Percentiles rank a stretch among this genome's conserved stretches.
Evolutionary conservation across 1,140 invertebrate genomes (phyloP).

Genomic region (Halesus radiatus): DNA sequence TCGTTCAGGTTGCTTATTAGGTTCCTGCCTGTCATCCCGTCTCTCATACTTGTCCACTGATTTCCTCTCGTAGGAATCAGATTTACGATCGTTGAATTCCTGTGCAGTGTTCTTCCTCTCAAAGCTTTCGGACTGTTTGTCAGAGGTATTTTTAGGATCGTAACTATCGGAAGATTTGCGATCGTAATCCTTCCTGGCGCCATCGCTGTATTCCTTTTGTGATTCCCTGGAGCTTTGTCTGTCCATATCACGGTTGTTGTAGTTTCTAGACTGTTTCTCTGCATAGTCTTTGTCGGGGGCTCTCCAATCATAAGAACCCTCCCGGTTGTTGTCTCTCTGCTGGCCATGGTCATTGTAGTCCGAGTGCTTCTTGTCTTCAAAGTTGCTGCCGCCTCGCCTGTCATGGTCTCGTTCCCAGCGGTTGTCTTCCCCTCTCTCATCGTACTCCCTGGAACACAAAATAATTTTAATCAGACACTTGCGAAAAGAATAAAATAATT

Average conservation of each 20-base stretch:
- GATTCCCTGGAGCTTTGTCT: conserved; percentile 68
- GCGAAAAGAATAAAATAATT: too few relatives aligned
- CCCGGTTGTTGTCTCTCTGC: conserved; percentile 34
- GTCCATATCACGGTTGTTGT: conserved; percentile 65
- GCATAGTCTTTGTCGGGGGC: conserved; percentile 59
- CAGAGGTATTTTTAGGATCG: conserved; percentile 62
- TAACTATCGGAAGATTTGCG: conserved; percentile 62
- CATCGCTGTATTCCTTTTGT: conserved; percentile 62
- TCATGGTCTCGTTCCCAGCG: conserved; percentile 55
- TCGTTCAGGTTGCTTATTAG: conserved; percentile 67
- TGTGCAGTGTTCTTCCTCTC: conserved; percentile 66
- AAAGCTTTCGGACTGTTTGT: conserved; percentile 68
- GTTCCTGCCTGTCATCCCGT: conserved; percentile 57
- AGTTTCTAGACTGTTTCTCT: conserved; percentile 60
- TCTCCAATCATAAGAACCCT: conserved; percentile 55
- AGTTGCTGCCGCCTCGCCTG: conserved; percentile 50
- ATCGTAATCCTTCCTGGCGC: conserved; percentile 65
- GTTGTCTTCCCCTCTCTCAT: conserved; percentile 49
- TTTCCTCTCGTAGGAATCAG: conserved; percentile 49
- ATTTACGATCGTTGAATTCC: conserved; percentile 47
- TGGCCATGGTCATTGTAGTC: conserved; percentile 51
- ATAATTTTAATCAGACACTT: neutral
- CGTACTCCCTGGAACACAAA: conserved; percentile 50
- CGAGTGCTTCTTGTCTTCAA: conserved; percentile 52
- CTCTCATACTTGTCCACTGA: conserved; percentile 48